phyloP scores from a whole-genome alignment of 1,140 invertebrate species.

The Cotesia chilonis region DNA sequence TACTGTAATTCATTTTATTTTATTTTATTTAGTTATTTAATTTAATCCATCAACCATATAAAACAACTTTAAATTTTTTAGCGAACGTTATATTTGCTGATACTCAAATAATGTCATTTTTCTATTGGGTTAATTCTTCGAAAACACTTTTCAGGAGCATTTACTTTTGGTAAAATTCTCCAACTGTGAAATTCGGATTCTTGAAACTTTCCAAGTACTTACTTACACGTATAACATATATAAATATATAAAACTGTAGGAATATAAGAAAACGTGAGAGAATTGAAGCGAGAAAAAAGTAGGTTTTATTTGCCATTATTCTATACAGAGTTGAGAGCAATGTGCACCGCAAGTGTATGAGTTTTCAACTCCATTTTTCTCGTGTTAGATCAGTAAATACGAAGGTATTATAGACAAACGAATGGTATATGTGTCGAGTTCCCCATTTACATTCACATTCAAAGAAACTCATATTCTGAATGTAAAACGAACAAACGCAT shows the following conservation, averaged over 20 bases:
- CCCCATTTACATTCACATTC: background rate
- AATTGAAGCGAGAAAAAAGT: constrained; percentile 11
- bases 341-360: background rate
- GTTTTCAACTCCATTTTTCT: constrained; percentile 23
- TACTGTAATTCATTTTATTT: no score
- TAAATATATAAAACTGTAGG: background rate
- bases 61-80: no score
- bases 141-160: background rate
- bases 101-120: no score
- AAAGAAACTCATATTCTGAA: background rate
- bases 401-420: constrained; percentile 15
- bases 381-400: constrained; percentile 31
- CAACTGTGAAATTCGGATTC: constrained; percentile 23
- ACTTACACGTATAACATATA: background rate
- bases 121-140: background rate
- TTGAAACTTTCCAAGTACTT: background rate
- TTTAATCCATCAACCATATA: no score
- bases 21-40: no score
- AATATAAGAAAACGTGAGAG: constrained; percentile 20
- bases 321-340: constrained; percentile 20
- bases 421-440: background rate
- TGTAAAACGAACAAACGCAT: constrained; percentile 7
- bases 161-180: constrained; percentile 22
- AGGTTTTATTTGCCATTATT: constrained; percentile 33
- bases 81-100: no score